Conservation (phyloP, 2,113 vertebrate species). For the Rana temporaria region DNA sequence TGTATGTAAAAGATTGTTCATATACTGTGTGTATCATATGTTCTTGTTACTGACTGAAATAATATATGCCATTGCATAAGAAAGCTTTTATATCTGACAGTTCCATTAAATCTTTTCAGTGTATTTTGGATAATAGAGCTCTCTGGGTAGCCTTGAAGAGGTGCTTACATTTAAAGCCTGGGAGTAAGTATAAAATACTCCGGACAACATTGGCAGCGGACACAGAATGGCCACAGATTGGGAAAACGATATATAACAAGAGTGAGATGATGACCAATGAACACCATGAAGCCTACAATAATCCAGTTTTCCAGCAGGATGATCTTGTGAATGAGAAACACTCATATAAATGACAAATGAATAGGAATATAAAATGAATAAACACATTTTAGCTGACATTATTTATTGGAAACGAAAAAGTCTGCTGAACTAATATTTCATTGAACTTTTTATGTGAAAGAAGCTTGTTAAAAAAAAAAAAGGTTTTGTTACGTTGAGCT, state of each 20-base stretch:
- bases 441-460: no score
- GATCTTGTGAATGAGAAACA: constrained; percentile 49
- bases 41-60: no score
- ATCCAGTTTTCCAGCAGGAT: constrained; percentile 72
- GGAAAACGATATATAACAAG: constrained; percentile 61
- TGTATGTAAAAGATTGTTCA: no score
- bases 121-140: constrained; percentile 73
- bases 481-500: no score
- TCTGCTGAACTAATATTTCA: no score
- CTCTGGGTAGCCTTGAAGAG: constrained; percentile 73
- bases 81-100: background rate
- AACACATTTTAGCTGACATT: no score
- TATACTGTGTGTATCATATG: no score
- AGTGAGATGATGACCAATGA: constrained; percentile 27
- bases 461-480: no score
- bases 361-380: no score
- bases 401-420: no score
- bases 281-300: constrained; percentile 65
- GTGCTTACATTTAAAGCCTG: constrained; percentile 64
- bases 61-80: background rate
- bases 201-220: constrained; percentile 64
- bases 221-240: constrained; percentile 72
- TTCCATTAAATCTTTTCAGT: constrained; percentile 52
- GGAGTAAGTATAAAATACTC: constrained; percentile 72
- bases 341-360: no score